These are phyloP conservation scores for Clarias gariepinus DNA, from an alignment of 2,113 vertebrate species.

Conservation along the genomic window DNA sequence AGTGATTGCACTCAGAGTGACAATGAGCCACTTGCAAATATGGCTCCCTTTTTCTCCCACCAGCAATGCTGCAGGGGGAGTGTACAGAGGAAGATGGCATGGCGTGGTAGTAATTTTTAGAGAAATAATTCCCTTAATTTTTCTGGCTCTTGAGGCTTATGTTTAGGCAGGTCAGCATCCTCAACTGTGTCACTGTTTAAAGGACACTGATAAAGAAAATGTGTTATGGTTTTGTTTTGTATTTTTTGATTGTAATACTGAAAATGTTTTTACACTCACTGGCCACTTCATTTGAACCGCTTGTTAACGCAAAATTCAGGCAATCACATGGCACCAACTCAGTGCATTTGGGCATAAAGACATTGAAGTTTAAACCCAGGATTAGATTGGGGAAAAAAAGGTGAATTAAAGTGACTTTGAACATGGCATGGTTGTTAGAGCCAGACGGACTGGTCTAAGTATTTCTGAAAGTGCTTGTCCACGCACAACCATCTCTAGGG, in stretches of 20 bases:
- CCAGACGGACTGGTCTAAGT: no score
- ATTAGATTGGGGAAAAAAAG: no score
- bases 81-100: slow-evolving; percentile 56
- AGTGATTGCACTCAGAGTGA: slow-evolving; percentile 58
- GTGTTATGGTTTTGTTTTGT: neutral
- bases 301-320: no score
- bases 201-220: neutral
- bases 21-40: slow-evolving; percentile 54
- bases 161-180: slow-evolving; percentile 41
- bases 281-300: no score
- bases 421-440: no score
- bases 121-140: slow-evolving; percentile 65
- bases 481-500: no score
- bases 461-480: no score
- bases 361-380: no score
- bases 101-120: slow-evolving; percentile 56
- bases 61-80: slow-evolving; percentile 59
- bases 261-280: neutral
- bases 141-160: slow-evolving; percentile 56
- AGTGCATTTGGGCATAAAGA: no score
- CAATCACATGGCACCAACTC: no score
- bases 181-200: neutral
- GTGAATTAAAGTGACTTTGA: no score
- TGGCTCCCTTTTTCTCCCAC: slow-evolving; percentile 50
- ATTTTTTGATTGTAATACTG: neutral